Percentiles rank a stretch among this genome's conserved stretches.
Evolutionary conservation across 2,113 vertebrate genomes (phyloP).

Genomic region (Isichthys henryi): DNA sequence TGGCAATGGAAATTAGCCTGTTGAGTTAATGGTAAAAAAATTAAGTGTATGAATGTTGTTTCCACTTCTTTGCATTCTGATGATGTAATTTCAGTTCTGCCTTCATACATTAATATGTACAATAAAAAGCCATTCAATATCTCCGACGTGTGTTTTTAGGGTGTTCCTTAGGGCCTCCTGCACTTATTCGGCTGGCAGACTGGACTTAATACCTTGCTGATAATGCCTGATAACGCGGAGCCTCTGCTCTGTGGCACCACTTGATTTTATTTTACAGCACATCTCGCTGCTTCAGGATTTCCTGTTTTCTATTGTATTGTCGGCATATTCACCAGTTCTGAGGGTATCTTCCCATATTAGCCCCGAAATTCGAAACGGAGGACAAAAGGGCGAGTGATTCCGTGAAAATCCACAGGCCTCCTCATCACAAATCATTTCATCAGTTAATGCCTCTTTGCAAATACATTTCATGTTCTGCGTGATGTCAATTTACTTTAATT

Average conservation of each 20-base stretch:
- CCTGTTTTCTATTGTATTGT: not conserved
- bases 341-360: not conserved
- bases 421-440: not conserved
- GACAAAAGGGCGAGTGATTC: not conserved
- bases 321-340: not conserved
- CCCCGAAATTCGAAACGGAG: not conserved
- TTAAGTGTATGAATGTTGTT: not conserved
- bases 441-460: not conserved
- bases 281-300: not conserved
- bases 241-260: not conserved
- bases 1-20: not conserved
- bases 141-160: not conserved
- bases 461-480: not conserved
- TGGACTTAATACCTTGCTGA: not conserved
- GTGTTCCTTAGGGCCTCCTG: not conserved
- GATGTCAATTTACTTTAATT: constrained; percentile 6
- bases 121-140: not conserved
- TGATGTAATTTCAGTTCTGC: not conserved
- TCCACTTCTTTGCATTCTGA: not conserved
- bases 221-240: not conserved
- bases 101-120: not conserved
- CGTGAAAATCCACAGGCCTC: not conserved
- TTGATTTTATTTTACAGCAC: not conserved
- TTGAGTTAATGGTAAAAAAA: not conserved
- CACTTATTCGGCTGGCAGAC: not conserved